phyloP scores from a whole-genome alignment of 2,888 invertebrate genomes.

The Cephalotes varians region DNA sequence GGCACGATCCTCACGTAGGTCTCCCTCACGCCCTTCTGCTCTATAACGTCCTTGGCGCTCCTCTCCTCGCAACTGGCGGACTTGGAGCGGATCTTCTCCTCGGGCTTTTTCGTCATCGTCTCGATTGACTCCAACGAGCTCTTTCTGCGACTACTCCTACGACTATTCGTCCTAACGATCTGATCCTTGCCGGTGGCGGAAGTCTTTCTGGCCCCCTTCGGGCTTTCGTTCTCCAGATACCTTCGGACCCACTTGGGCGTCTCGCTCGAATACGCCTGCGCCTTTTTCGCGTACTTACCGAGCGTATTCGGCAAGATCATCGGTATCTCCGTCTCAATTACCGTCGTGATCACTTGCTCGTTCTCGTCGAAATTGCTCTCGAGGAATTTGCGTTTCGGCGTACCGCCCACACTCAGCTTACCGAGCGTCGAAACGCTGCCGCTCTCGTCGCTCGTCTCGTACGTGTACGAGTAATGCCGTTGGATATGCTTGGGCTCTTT shows the following conservation, averaged over 20 bases:
- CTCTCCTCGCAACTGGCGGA: constrained; percentile 65
- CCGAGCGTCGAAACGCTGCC: constrained; percentile 70
- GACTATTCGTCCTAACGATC: constrained; percentile 39
- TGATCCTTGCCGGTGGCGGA: constrained; percentile 32
- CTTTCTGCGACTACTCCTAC: constrained; percentile 72
- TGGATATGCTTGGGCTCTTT: constrained; percentile 81
- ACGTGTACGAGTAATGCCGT: constrained; percentile 83
- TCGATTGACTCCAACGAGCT: constrained; percentile 71
- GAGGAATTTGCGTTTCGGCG: constrained; percentile 80
- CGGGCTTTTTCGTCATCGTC: constrained; percentile 56
- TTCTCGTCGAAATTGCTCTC: constrained; percentile 84
- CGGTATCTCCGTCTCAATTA: constrained; percentile 82
- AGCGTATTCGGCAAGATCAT: constrained; percentile 77
- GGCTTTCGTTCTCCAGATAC: constrained; percentile 77
- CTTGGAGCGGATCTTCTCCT: constrained; percentile 63
- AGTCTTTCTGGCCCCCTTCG: constrained; percentile 55
- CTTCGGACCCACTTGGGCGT: constrained; percentile 83
- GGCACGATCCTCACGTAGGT: constrained; percentile 78
- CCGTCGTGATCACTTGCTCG: constrained; percentile 83
- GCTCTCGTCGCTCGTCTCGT: constrained; percentile 76
- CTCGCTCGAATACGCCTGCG: constrained; percentile 79
- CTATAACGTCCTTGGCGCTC: constrained; percentile 50
- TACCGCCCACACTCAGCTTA: constrained; percentile 72
- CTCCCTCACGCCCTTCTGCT: constrained; percentile 72
- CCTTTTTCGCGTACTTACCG: constrained; percentile 79